These are phyloP conservation scores for Ladona fulva DNA, from an alignment of 1,140 invertebrate species.

Conservation along the genomic window DNA sequence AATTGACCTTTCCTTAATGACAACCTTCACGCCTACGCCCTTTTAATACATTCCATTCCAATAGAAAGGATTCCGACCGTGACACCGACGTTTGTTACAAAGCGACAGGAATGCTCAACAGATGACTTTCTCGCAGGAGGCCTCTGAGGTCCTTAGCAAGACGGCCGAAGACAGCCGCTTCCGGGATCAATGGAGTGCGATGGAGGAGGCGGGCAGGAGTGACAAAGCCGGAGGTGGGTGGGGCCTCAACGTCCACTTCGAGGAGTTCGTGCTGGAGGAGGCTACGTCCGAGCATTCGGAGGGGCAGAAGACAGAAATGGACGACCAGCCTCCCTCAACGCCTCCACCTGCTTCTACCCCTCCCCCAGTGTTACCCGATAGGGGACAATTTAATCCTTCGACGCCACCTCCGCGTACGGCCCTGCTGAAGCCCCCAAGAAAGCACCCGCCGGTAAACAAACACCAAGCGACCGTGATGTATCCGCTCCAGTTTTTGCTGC, in stretches of 20 bases:
- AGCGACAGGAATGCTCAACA: too few relatives aligned
- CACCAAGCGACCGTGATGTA: not conserved
- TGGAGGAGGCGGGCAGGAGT: not conserved
- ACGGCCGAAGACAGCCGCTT: not conserved
- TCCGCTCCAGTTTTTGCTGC: not conserved
- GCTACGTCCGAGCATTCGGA: not conserved
- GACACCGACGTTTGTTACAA: not conserved
- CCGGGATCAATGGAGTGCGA: not conserved
- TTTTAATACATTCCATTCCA: not conserved
- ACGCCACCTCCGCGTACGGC: not conserved
- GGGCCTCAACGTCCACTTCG: not conserved
- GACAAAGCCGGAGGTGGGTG: not conserved
- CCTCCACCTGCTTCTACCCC: not conserved
- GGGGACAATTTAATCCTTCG: not conserved
- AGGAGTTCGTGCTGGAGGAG: not conserved
- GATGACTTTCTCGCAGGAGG: too few relatives aligned
- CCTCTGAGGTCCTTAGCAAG: not conserved
- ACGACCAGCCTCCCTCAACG: not conserved
- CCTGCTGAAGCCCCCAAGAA: not conserved
- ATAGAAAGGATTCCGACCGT: not conserved
- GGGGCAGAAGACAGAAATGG: not conserved
- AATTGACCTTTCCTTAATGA: too few relatives aligned
- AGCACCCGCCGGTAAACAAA: not conserved
- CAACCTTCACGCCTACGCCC: too few relatives aligned
- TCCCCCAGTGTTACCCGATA: not conserved